A percentile compares a stretch with the other conserved stretches of the same genome.
Evolutionary conservation across 2,113 vertebrate genomes (phyloP).

Genomic region (Ahaetulla prasina): DNA sequence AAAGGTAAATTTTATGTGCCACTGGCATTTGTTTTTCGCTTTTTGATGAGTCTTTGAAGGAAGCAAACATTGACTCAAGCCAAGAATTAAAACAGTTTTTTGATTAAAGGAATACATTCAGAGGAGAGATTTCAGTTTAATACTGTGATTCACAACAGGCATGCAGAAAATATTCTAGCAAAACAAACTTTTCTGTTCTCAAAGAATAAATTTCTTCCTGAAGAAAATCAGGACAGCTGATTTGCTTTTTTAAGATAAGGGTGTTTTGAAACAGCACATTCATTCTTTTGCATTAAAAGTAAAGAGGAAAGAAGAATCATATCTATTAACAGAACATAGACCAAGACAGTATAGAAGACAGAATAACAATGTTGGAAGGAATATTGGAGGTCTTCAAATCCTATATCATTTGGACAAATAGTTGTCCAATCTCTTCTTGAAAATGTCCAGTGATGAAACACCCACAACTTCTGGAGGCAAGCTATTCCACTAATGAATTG

Average conservation of each 20-base stretch:
- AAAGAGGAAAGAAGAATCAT: background rate
- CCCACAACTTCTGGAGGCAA: background rate
- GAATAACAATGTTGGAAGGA: background rate
- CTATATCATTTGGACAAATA: background rate
- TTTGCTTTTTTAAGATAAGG: background rate
- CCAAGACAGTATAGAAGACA: background rate
- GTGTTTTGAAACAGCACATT: background rate
- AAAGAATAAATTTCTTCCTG: background rate
- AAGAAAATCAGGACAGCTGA: background rate
- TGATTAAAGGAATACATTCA: background rate
- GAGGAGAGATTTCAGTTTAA: background rate
- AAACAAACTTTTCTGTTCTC: background rate
- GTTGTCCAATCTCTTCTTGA: background rate
- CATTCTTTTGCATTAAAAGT: background rate
- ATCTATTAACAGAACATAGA: background rate
- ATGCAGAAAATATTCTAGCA: background rate
- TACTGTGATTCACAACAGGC: background rate
- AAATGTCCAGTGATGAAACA: background rate
- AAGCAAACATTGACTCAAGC: background rate
- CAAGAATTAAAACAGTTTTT: background rate
- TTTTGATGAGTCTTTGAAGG: background rate
- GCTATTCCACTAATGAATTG: background rate
- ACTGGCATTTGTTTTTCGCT: background rate
- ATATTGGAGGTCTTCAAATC: background rate
- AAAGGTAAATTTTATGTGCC: background rate